phyloP scores from a whole-genome alignment of 2,113 vertebrate genomes.

The Trogon melanurus region DNA sequence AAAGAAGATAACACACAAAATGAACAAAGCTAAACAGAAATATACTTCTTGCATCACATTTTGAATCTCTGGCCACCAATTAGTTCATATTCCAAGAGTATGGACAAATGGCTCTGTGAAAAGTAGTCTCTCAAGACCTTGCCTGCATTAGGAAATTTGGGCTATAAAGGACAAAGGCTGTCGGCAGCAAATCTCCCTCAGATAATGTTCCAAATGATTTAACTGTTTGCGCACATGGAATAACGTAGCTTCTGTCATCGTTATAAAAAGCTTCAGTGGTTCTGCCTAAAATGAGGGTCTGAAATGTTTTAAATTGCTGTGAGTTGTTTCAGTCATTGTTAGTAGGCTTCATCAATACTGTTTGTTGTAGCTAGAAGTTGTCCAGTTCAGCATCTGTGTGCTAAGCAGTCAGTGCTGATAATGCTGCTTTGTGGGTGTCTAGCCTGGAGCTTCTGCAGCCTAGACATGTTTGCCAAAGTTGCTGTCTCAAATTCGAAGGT shows the following conservation, averaged over 20 bases:
- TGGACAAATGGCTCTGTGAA: slow-evolving; percentile 39
- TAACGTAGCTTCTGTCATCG: neutral
- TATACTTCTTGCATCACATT: neutral
- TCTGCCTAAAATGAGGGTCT: neutral
- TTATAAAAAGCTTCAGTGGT: neutral
- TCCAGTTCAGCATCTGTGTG: neutral
- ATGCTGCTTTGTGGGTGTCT: neutral
- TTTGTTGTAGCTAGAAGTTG: neutral
- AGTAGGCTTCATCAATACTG: neutral
- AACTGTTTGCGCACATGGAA: neutral
- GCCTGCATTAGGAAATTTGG: slow-evolving; percentile 30
- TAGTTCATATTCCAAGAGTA: slow-evolving; percentile 30
- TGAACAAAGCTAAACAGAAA: neutral
- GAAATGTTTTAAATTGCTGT: neutral
- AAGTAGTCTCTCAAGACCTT: slow-evolving; percentile 25
- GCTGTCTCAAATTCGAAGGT: neutral
- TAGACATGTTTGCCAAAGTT: neutral
- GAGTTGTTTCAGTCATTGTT: neutral
- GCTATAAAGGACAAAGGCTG: slow-evolving; percentile 23
- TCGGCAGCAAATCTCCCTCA: neutral
- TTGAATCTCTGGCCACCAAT: slow-evolving; percentile 17
- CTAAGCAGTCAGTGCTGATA: neutral
- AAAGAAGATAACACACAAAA: neutral
- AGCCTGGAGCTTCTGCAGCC: neutral
- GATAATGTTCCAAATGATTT: slow-evolving; percentile 18